Evolutionary conservation across 2,113 vertebrate genomes (phyloP).

Genomic region (Eublepharis macularius): DNA sequence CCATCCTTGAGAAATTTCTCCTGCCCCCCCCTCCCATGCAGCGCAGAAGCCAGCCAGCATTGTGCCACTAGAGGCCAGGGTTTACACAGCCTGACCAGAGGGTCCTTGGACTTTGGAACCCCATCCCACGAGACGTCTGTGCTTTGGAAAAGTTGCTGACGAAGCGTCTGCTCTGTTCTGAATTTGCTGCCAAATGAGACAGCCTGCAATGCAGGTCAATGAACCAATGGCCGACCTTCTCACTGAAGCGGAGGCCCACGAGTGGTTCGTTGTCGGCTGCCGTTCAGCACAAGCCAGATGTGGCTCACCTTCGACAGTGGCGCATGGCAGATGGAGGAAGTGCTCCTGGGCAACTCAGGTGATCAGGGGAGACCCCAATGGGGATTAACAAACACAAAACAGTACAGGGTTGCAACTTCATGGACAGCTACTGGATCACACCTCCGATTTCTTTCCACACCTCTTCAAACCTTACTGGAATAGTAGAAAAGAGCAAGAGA

Average conservation of each 20-base stretch:
- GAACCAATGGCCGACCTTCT: conserved; percentile 11
- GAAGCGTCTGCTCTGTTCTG: conserved; percentile 63
- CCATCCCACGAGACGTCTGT: conserved; percentile 45
- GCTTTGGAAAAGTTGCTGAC: conserved; percentile 71
- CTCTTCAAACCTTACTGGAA: too few relatives aligned
- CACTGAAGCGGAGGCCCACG: conserved; percentile 17
- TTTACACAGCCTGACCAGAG: conserved; percentile 50
- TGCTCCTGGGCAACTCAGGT: accelerated
- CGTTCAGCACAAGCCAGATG: neutral
- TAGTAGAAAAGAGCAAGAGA: too few relatives aligned
- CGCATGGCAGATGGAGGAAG: too few relatives aligned
- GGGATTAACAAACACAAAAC: neutral
- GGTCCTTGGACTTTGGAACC: conserved; percentile 73
- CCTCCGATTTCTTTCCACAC: too few relatives aligned
- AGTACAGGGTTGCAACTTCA: neutral
- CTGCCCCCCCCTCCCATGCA: neutral
- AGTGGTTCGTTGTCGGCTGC: conserved; percentile 1
- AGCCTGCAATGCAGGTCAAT: conserved; percentile 52
- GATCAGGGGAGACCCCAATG: neutral
- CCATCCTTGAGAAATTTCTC: neutral
- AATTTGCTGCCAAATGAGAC: conserved; percentile 62
- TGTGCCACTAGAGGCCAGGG: conserved; percentile 26
- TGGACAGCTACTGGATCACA: neutral
- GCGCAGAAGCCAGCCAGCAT: neutral
- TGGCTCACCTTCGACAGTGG: conserved; percentile 28